phyloP scores from a whole-genome alignment of 2,888 invertebrate genomes.

The Hypsopygia costalis region DNA sequence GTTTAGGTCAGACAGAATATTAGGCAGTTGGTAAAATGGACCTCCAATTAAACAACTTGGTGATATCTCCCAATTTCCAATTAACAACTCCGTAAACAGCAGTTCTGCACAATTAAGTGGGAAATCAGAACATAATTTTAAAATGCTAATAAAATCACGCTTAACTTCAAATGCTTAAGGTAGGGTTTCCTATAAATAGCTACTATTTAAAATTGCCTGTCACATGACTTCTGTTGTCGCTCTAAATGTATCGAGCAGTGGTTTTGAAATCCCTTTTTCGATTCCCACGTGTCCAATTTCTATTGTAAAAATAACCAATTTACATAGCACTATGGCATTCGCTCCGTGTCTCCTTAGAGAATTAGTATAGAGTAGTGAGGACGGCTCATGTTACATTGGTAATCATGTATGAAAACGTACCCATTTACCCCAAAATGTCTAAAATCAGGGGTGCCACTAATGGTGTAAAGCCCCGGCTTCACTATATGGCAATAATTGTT shows the following conservation, averaged over 20 bases:
- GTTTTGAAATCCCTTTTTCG: constrained; percentile 32
- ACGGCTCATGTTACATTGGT: constrained; percentile 30
- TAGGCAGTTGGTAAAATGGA: no score
- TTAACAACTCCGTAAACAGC: neutral
- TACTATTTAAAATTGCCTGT: neutral
- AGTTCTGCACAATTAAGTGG: neutral
- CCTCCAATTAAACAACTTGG: neutral
- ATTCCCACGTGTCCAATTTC: constrained; percentile 45
- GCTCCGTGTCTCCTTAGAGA: neutral
- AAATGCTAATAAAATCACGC: no score
- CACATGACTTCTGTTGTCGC: neutral
- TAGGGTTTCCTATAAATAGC: neutral
- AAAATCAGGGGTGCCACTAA: constrained; percentile 45
- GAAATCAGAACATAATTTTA: neutral
- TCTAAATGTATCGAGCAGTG: constrained; percentile 11
- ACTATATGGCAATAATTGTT: neutral
- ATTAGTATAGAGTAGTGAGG: neutral
- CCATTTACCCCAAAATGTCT: constrained; percentile 54
- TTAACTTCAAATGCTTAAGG: neutral
- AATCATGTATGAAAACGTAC: constrained; percentile 14
- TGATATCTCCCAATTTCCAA: neutral
- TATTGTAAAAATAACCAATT: constrained; percentile 37
- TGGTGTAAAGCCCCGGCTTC: constrained; percentile 31
- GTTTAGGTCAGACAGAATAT: constrained; percentile 12
- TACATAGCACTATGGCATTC: constrained; percentile 22